Evolutionary conservation across 2,797 vertebrate genomes (phyloP), one percentile per base, ranked within the genome.

Genomic region (Chrysocyon brachyurus): DNA sequence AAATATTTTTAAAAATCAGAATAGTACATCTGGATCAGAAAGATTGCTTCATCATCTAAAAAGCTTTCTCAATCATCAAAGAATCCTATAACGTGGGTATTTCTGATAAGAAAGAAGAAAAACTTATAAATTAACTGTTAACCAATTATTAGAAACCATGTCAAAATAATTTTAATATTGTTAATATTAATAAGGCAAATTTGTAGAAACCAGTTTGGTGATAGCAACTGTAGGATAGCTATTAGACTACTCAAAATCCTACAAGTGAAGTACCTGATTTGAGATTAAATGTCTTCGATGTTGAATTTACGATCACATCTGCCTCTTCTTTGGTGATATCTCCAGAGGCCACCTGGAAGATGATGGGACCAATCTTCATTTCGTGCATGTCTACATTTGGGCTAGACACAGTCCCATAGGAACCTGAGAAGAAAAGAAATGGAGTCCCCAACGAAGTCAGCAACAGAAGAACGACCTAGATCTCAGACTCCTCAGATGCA

Each of bases 221-320:
- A 26, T 3, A 36, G 46, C 24, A 52, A 52, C 46, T 75, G 15
- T 28, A 75, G 72, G 46, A 78, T 19, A 33, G 19, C 56, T 81
- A 49, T 77, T 79, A 11, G 36, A 21, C 16, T 87, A 9, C 14
- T 57, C 61, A 5, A 24, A 94, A 73, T 33, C 16, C 36, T 68
- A 83, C 21, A 96, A 36, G 19, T 77, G 33, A 57, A 96, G 49
- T 98, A 99, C 99, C 99, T 99, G 99, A 3, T 94, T 98, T 98
- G 33, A 99, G 98, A 96, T 89, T 93, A 92, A 99, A 99, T 2
- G 63, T 56, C 0, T 52, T 0, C 96, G 99, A 99, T 89, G 99
- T 98, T 91, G 99, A 98, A 97, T 99, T 99, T 88, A 99, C 98
- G 82, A 99, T 99, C 97, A 98, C 99, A 73, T 99, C 99, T 92